phyloP scores from a whole-genome alignment of 2,888 invertebrate species.

The Rosalia funebris region DNA sequence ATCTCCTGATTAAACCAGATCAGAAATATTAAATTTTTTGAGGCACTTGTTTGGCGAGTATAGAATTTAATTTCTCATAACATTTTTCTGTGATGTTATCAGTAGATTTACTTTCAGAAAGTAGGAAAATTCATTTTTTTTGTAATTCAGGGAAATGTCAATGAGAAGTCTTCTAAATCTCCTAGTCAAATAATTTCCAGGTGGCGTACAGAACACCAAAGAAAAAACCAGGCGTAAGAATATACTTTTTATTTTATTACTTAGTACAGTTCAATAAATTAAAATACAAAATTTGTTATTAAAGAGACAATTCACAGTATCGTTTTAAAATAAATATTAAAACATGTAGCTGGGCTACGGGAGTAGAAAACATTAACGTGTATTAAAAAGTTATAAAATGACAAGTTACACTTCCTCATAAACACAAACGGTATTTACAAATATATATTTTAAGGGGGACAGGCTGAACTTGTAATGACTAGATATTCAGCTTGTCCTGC shows the following conservation, averaged over 20 bases:
- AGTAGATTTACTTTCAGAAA: too few relatives aligned
- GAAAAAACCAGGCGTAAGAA: too few relatives aligned
- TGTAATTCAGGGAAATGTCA: too few relatives aligned
- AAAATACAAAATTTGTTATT: slow-evolving; percentile 36
- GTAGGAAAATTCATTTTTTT: too few relatives aligned
- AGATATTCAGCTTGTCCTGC: slow-evolving; percentile 60
- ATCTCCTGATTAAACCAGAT: too few relatives aligned
- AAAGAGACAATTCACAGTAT: slow-evolving; percentile 39
- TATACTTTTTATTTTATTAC: slow-evolving; percentile 52
- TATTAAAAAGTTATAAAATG: slow-evolving; percentile 48
- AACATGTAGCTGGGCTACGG: slow-evolving; percentile 50
- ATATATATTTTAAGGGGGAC: slow-evolving; percentile 17
- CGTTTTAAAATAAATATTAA: slow-evolving; percentile 34
- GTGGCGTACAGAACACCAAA: too few relatives aligned
- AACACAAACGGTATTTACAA: slow-evolving; percentile 31
- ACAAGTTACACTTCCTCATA: slow-evolving; percentile 40
- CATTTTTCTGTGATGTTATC: too few relatives aligned
- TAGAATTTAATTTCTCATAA: too few relatives aligned
- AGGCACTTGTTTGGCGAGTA: too few relatives aligned
- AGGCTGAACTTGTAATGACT: slow-evolving; percentile 44
- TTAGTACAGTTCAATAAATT: slow-evolving; percentile 51
- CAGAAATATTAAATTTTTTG: too few relatives aligned
- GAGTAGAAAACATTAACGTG: slow-evolving; percentile 52
- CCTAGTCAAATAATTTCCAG: too few relatives aligned
- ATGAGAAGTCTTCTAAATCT: too few relatives aligned